Evolutionary conservation across 2,797 vertebrate genomes (phyloP), one percentile per base, ranked within the genome.

Genomic region (Phalloptychus januarius): DNA sequence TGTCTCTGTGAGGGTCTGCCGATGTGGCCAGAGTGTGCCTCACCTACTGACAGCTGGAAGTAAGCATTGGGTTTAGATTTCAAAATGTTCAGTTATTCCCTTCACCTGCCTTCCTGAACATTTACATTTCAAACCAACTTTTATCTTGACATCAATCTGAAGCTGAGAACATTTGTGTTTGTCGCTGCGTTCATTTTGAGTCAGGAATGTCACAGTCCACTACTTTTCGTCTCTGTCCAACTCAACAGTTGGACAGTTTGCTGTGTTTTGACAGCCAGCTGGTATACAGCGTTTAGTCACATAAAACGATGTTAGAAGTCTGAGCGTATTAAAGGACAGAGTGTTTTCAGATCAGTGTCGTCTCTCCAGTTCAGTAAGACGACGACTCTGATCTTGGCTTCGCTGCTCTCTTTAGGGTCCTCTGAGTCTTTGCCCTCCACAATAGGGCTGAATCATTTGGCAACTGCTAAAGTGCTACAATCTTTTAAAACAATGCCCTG

Each of bases 391-490:
- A 90, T 92, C 86, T 81, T 54, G 20, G 84, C 81, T 33, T 82
- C 89, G 81, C 80, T 70, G 25, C 56, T 25, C 83, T 79, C 81
- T 83, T 86, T 72, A 72, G 78, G 82, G 80, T 70, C 84, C 75
- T 48, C 72, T 76, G 81, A 72, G 83, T 74, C 67, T 72, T 71
- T 85, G 69, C 77, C 83, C 90, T 85, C 80, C 25, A 81, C 91
- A 84, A 93, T 90, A 91, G 93, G 89, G 90, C 91, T 61, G 90
- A 94, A 95, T 94, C 87, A 91, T 91, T 94, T 94, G 93, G 94
- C 94, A 92, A 83, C 91, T 82, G 7, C 78, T 80, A 81, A 90
- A 91, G 90, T 91, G 87, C 92, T 91, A 87, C 85, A 81, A 92
- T 92, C 84, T 71, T 94, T 93, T 94, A 89, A 94, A 92, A 95